phyloP scores from a whole-genome alignment of 1,140 invertebrate genomes.

The Archivesica marissinica region DNA sequence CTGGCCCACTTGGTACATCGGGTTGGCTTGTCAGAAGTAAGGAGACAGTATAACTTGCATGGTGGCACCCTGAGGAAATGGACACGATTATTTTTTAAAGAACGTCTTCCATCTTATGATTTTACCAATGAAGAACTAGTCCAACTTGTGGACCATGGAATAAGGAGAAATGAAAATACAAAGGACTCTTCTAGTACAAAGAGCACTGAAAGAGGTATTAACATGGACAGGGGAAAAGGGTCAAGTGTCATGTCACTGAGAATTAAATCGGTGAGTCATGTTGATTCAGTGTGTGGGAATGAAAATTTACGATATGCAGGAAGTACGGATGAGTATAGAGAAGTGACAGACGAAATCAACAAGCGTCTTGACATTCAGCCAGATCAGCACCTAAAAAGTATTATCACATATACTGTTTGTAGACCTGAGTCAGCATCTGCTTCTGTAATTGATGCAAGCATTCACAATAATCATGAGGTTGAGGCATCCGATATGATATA shows the following conservation, averaged over 20 bases:
- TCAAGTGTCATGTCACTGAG: not conserved
- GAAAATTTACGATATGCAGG: too few relatives aligned
- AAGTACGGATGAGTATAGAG: too few relatives aligned
- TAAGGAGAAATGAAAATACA: not conserved
- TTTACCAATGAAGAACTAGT: conserved; percentile 9
- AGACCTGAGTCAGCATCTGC: too few relatives aligned
- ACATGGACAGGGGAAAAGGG: not conserved
- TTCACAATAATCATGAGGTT: not conserved
- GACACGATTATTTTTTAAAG: not conserved
- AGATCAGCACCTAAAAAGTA: too few relatives aligned
- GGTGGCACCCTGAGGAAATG: not conserved
- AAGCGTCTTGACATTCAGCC: too few relatives aligned
- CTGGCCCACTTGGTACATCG: not conserved
- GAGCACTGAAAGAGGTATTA: not conserved
- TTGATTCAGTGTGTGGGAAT: too few relatives aligned
- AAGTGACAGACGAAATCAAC: too few relatives aligned
- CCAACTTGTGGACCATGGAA: not conserved
- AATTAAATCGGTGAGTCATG: too few relatives aligned
- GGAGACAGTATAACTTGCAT: not conserved
- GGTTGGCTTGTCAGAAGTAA: not conserved
- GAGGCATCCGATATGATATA: too few relatives aligned
- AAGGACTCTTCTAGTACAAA: not conserved
- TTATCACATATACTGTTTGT: not conserved
- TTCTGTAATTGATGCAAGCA: too few relatives aligned
- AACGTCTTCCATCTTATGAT: conserved; percentile 2